Base-by-base conservation (phyloP, 1,140 invertebrate species). In the Pissodes strobi region DNA sequence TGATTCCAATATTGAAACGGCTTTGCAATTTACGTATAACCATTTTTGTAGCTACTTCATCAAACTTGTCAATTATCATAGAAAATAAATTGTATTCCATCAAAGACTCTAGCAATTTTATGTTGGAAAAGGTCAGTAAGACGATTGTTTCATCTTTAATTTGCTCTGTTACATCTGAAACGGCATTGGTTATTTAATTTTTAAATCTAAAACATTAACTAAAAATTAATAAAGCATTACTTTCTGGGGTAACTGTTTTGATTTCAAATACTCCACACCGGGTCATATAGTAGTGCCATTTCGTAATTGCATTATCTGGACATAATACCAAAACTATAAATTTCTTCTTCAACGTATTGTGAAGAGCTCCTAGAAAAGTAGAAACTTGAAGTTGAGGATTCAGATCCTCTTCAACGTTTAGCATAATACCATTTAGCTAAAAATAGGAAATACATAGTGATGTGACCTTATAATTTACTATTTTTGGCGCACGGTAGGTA, bases 1-100 rank as follows among this genome's bases (percentile, higher is more conserved):
- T 74, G 12, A 76, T 39, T 21, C 72, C 74, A 52, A 76, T 67
- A 49, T 74, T 71, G 52, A 74, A 76, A 41, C 61, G 38, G 12
- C 68, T 67, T 15, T 68, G 23, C 8, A 74, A 27, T 62, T 70
- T 73, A 30, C 66, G 68, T n/a, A 70, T 22, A 27, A 73, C 39
- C 18, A 65, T 10, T 66, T 76, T 76, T 2, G 52, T 65, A 8
- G 63, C 66, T 9, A 76, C 38, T 45, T 63, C 30, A 69, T 76
- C 73, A 49, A 70, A 64, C 22, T 74, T 57, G 39, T 76, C 74
- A 52, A 75, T 64, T 27, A 75, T 22, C 6, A 72, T 59, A 23
- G 60, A 68, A 37, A 57, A 72, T 43, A 61, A 72, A 10, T 25
- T 45, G 19, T 66, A 25, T 8, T 70, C 56, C 34, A 45, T 12